Conservation (phyloP, 2,797 vertebrate species). For the Clarias fuscus region DNA sequence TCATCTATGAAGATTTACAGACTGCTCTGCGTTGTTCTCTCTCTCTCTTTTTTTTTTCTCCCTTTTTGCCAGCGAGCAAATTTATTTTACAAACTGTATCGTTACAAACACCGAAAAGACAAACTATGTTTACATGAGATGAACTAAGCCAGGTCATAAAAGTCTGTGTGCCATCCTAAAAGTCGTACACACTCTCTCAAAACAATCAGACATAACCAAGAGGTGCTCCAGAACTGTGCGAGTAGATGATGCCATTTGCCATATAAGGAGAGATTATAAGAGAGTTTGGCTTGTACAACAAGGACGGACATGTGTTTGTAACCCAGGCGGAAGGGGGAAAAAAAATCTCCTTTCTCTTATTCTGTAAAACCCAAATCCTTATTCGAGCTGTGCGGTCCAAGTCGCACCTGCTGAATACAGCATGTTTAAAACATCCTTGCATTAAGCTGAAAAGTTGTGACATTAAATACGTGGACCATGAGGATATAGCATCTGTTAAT, state of each 20-base stretch:
- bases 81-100: constrained; percentile 57
- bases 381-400: constrained; percentile 12
- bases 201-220: constrained; percentile 32
- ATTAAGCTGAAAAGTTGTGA: not conserved
- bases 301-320: constrained; percentile 28
- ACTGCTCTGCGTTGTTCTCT: constrained; percentile 42
- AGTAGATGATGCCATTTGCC: constrained; percentile 34
- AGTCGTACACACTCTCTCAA: constrained; percentile 10
- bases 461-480: not conserved
- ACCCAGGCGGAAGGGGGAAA: not conserved
- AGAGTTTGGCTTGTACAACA: constrained; percentile 37
- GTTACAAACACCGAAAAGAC: constrained; percentile 33
- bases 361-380: constrained; percentile 19
- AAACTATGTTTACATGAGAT: constrained; percentile 34
- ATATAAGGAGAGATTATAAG: constrained; percentile 19
- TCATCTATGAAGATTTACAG: constrained; percentile 55
- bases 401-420: not conserved
- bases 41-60: not conserved
- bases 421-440: not conserved
- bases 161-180: constrained; percentile 32
- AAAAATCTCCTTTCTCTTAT: too few species aligned
- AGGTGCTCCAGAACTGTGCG: constrained; percentile 13
- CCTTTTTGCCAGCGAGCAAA: constrained; percentile 38
- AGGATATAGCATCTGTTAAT: not conserved
- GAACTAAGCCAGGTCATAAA: constrained; percentile 12